Evolutionary conservation across 1,140 invertebrate genomes (phyloP).

Genomic region (Proctacanthus coquilletti): DNA sequence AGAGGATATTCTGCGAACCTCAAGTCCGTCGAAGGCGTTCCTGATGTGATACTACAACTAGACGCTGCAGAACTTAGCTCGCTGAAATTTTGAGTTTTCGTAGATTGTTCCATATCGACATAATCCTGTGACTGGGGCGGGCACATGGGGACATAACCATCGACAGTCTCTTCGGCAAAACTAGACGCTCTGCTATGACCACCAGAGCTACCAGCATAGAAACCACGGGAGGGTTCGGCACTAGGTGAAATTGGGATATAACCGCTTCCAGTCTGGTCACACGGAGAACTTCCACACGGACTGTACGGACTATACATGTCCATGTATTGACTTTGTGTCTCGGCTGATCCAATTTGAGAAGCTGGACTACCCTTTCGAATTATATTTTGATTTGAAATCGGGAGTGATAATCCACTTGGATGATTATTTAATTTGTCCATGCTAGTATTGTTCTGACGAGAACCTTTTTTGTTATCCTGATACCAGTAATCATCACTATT

Average conservation of each 20-base stretch:
- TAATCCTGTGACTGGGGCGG: constrained; percentile 36
- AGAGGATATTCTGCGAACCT: constrained; percentile 45
- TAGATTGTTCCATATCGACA: constrained; percentile 42
- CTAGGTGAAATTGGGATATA: constrained; percentile 15
- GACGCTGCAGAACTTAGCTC: constrained; percentile 41
- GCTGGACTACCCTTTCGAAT: constrained; percentile 3
- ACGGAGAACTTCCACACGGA: constrained; percentile 6
- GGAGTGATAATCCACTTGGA: neutral
- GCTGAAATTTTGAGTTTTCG: constrained; percentile 24
- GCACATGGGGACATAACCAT: constrained; percentile 50
- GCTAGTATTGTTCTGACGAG: neutral
- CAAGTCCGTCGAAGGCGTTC: constrained; percentile 45
- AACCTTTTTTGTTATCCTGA: constrained; percentile 7
- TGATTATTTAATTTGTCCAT: neutral
- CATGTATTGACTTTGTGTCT: constrained; percentile 1
- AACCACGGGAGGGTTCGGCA: constrained; percentile 12
- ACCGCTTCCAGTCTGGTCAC: constrained; percentile 6
- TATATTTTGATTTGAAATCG: too few relatives aligned
- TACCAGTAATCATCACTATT: constrained; percentile 35
- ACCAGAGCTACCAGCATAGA: constrained; percentile 16
- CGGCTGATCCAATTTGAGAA: neutral
- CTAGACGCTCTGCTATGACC: constrained; percentile 15
- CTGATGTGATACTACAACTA: constrained; percentile 56
- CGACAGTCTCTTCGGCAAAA: constrained; percentile 20
- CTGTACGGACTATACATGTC: constrained; percentile 5